A percentile compares a stretch with the other conserved stretches of the same genome.
phyloP scores from a whole-genome alignment of 2,113 vertebrate genomes.

The Neolamprologus brichardi region DNA sequence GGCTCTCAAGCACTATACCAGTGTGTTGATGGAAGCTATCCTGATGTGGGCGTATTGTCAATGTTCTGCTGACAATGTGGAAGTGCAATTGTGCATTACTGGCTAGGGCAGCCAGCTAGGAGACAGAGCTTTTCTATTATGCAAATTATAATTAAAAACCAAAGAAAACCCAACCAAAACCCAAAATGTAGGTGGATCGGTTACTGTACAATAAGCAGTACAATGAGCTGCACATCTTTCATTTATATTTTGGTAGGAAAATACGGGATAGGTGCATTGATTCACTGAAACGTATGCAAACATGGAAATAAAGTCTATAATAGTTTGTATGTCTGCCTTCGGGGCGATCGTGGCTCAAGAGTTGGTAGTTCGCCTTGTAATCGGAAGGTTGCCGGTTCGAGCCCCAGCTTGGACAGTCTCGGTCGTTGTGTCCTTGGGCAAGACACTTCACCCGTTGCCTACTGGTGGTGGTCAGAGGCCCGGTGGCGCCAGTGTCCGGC shows the following conservation, averaged over 20 bases:
- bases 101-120: background rate
- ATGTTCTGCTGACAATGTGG: background rate
- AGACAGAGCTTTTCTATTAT: background rate
- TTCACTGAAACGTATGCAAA: rapidly evolving
- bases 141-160: background rate
- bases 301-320: background rate
- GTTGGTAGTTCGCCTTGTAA: rapidly evolving
- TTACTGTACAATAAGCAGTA: background rate
- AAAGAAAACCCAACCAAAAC: background rate
- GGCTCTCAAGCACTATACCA: background rate
- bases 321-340: background rate
- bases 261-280: background rate
- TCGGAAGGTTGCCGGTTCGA: rapidly evolving
- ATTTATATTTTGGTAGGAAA: background rate
- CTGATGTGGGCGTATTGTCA: background rate
- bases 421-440: background rate
- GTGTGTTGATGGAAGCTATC: background rate
- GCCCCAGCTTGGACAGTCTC: rapidly evolving
- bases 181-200: background rate
- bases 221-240: background rate
- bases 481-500: background rate
- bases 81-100: background rate
- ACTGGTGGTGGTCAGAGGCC: background rate
- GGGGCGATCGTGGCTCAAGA: background rate
- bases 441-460: background rate